phyloP scores from a whole-genome alignment of 2,113 vertebrate genomes.

The Romanogobio albipinnatus region DNA sequence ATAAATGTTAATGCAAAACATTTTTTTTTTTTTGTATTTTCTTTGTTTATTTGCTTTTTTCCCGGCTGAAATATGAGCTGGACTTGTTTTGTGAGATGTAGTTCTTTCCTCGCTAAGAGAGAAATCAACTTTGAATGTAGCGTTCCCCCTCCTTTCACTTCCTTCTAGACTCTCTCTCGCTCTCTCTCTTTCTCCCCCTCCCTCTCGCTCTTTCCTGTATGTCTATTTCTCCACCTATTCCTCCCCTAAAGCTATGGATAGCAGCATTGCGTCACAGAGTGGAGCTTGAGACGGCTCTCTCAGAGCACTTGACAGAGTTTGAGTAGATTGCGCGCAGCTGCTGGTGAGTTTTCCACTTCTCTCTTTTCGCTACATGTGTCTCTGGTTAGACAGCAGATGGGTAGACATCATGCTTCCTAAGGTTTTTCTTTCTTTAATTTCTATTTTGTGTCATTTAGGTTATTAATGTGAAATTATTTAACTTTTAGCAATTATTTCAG shows the following conservation, averaged over 20 bases:
- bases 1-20: background rate
- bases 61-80: background rate
- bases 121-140: background rate
- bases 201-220: background rate
- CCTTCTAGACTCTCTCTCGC: background rate
- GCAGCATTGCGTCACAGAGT: constrained; percentile 46
- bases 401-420: background rate
- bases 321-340: constrained; percentile 12
- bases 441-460: background rate
- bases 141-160: background rate
- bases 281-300: constrained; percentile 3
- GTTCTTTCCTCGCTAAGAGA: background rate
- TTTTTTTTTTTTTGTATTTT: background rate
- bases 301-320: background rate
- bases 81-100: background rate
- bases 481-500: background rate
- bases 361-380: background rate
- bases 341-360: constrained; percentile 44
- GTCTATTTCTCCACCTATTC: constrained; percentile 29
- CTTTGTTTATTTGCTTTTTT: background rate
- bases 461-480: background rate
- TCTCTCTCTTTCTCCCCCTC: background rate
- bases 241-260: constrained; percentile 64
- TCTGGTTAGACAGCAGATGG: background rate
- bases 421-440: background rate